A percentile compares a stretch with the other conserved stretches of the same genome.
phyloP scores from a whole-genome alignment of 2,888 invertebrate genomes.

The Drosophila falleni region DNA sequence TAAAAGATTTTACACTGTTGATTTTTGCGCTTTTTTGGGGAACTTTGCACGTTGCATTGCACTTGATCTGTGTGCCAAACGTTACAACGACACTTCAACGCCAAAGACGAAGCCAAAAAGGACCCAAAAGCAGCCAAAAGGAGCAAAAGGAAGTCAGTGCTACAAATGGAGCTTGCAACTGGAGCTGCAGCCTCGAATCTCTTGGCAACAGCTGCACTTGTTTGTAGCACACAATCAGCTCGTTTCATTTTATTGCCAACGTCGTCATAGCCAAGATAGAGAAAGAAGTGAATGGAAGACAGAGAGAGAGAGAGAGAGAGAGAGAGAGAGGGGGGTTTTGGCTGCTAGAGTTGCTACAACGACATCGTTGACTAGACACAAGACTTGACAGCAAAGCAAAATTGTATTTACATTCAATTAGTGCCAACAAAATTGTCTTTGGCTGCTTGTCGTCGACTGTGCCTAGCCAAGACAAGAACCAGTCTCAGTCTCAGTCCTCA shows the following conservation, averaged over 20 bases:
- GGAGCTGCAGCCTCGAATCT: constrained; percentile 19
- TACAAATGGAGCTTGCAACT: constrained; percentile 38
- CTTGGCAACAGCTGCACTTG: constrained; percentile 65
- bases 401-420: constrained; percentile 82
- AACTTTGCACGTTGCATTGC: constrained; percentile 81
- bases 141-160: constrained; percentile 16
- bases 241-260: constrained; percentile 80
- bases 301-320: background rate
- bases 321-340: too few relatives aligned
- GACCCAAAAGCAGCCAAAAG: background rate
- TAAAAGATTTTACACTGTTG: constrained; percentile 81
- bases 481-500: constrained; percentile 28
- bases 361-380: constrained; percentile 70
- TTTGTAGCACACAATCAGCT: constrained; percentile 79
- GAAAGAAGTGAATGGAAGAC: background rate
- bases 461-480: constrained; percentile 37
- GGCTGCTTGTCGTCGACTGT: constrained; percentile 72
- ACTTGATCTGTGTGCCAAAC: constrained; percentile 82
- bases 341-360: background rate
- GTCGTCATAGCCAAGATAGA: constrained; percentile 51
- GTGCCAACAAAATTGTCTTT: constrained; percentile 82
- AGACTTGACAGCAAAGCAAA: constrained; percentile 82
- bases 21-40: constrained; percentile 78
- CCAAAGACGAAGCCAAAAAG: constrained; percentile 23
- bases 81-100: constrained; percentile 75